These are phyloP conservation scores for Linyphia triangularis DNA, from an alignment of 2,888 invertebrate genomes.

Conservation along the genomic window DNA sequence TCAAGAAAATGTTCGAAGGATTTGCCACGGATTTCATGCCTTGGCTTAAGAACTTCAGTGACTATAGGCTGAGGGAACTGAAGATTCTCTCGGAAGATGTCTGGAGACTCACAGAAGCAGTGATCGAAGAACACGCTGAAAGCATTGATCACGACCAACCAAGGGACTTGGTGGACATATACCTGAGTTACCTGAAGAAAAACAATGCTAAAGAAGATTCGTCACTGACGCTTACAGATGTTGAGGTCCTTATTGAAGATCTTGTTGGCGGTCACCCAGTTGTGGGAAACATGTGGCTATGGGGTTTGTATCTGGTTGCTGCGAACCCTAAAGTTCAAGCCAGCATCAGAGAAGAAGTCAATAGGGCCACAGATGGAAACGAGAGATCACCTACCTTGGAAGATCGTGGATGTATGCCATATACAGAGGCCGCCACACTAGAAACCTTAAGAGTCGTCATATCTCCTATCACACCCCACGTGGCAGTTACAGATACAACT, in stretches of 20 bases:
- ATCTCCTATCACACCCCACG: constrained; percentile 94
- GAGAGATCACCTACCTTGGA: constrained; percentile 80
- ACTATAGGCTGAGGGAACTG: constrained; percentile 83
- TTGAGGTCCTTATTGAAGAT: constrained; percentile 81
- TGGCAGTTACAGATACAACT: constrained; percentile 87
- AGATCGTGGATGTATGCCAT: constrained; percentile 86
- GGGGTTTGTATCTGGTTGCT: constrained; percentile 83
- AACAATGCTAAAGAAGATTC: constrained; percentile 37
- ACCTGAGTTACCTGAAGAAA: constrained; percentile 70
- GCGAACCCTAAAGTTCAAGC: constrained; percentile 83
- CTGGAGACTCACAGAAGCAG: constrained; percentile 50
- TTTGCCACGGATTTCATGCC: constrained; percentile 92
- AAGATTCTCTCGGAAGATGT: constrained; percentile 51
- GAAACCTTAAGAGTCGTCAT: constrained; percentile 89
- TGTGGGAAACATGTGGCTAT: constrained; percentile 90
- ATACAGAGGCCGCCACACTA: constrained; percentile 89
- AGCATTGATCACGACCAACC: constrained; percentile 52
- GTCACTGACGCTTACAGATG: constrained; percentile 63
- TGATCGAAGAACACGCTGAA: constrained; percentile 59
- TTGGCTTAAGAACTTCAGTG: constrained; percentile 86
- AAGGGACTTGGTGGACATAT: constrained; percentile 74
- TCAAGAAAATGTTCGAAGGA: constrained; percentile 94
- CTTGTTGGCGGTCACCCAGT: constrained; percentile 93
- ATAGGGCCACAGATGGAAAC: constrained; percentile 80
- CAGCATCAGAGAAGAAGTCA: constrained; percentile 85